These are phyloP conservation scores for Seira ritae DNA, from an alignment of 2,888 invertebrate genomes.

Conservation along the genomic window DNA sequence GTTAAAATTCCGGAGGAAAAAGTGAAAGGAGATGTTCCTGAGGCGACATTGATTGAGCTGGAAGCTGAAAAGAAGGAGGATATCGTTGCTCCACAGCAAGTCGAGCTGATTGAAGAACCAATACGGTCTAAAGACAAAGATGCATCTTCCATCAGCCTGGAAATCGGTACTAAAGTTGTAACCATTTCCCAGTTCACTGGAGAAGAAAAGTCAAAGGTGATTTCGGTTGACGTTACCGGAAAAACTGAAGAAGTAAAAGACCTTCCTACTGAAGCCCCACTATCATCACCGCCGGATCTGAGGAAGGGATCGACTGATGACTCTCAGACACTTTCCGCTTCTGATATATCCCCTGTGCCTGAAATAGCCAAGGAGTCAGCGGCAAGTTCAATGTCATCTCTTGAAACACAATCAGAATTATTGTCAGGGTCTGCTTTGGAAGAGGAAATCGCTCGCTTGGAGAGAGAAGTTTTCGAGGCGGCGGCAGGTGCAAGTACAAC, in stretches of 20 bases:
- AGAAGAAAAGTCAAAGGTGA: conserved; percentile 55
- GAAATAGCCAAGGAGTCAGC: conserved; percentile 39
- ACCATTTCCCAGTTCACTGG: conserved; percentile 56
- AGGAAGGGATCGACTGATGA: conserved; percentile 59
- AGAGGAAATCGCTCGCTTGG: conserved; percentile 64
- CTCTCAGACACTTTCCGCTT: conserved; percentile 15
- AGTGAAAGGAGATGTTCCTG: conserved; percentile 14
- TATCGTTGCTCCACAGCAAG: background rate
- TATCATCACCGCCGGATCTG: conserved; percentile 23
- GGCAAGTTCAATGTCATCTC: conserved; percentile 43
- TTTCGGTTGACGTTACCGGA: conserved; percentile 52
- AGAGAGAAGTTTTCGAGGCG: conserved; percentile 67
- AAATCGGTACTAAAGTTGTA: conserved; percentile 56
- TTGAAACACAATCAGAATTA: conserved; percentile 54
- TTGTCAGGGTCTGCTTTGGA: conserved; percentile 57
- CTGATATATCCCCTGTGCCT: conserved; percentile 26
- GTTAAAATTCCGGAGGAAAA: too few relatives aligned
- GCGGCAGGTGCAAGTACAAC: too few relatives aligned
- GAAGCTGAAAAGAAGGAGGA: conserved; percentile 19
- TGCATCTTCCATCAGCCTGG: conserved; percentile 39
- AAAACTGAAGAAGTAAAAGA: conserved; percentile 26
- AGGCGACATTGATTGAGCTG: conserved; percentile 4
- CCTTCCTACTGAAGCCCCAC: background rate
- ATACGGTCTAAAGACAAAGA: conserved; percentile 28
- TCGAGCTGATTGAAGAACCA: conserved; percentile 33